A percentile compares a stretch with the other conserved stretches of the same genome.
Evolutionary conservation across 2,113 vertebrate species (phyloP).

Genomic region (Pluvianellus socialis): DNA sequence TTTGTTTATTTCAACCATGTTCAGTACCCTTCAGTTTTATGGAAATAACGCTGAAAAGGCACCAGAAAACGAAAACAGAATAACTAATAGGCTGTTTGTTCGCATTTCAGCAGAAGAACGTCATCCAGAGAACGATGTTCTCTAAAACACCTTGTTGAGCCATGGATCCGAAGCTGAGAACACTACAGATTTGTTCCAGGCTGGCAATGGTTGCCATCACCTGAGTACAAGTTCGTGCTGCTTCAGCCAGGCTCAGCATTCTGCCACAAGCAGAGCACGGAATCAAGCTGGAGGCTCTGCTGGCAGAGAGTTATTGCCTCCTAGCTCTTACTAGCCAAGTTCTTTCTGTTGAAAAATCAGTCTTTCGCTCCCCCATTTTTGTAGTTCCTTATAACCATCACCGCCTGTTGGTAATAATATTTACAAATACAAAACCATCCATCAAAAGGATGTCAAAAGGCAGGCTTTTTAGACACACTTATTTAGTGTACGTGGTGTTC

Average conservation of each 20-base stretch:
- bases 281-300: neutral
- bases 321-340: neutral
- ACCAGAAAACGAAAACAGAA: neutral
- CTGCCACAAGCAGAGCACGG: neutral
- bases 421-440: neutral
- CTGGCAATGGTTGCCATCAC: neutral
- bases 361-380: neutral
- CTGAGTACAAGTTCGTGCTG: neutral
- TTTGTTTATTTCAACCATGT: neutral
- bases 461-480: neutral
- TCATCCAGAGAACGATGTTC: neutral
- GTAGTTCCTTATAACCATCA: neutral
- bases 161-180: fast-evolving
- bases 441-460: neutral
- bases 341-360: neutral
- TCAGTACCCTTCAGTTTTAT: neutral
- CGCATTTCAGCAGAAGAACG: neutral
- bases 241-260: neutral
- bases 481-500: neutral
- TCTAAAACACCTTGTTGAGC: fast-evolving
- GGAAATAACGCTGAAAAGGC: neutral
- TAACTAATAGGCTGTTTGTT: neutral
- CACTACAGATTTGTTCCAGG: neutral
- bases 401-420: neutral
- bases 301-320: neutral